A percentile compares a stretch with the other conserved stretches of the same genome.
Conservation (phyloP, 1,140 invertebrate species). For the Bombus vancouverensis region DNA sequence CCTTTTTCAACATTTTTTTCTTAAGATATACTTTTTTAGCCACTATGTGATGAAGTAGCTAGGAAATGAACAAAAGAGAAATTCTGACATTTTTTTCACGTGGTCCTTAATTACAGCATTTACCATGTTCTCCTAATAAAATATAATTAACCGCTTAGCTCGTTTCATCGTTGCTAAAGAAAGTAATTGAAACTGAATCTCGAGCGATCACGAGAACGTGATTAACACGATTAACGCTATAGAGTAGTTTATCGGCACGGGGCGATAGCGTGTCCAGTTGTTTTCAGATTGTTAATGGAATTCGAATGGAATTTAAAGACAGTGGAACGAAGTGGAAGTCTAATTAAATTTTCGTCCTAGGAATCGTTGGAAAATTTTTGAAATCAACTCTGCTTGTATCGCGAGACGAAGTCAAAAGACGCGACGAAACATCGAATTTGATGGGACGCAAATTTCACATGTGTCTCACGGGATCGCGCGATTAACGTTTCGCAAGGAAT, state of each 20-base stretch:
- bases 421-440: not conserved
- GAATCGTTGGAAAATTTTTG: not conserved
- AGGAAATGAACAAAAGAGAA: not conserved
- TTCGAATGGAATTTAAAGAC: constrained; percentile 10
- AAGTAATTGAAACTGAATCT: not conserved
- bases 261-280: not conserved
- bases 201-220: not conserved
- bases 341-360: constrained; percentile 16
- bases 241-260: not conserved
- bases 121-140: not conserved
- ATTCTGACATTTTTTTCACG: not conserved
- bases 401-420: not conserved
- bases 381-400: not conserved
- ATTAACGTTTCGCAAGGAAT: not conserved
- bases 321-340: not conserved
- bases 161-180: not conserved
- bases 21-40: too few species aligned
- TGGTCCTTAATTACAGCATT: not conserved
- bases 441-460: not conserved
- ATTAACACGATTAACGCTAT: not conserved
- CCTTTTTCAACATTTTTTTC: too few species aligned
- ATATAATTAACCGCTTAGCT: not conserved
- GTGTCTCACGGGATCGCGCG: not conserved
- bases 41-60: too few species aligned
- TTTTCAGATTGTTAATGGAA: constrained; percentile 2